Evolutionary conservation across 2,113 vertebrate species (phyloP).

Genomic region (Colistium nudipinnis): DNA sequence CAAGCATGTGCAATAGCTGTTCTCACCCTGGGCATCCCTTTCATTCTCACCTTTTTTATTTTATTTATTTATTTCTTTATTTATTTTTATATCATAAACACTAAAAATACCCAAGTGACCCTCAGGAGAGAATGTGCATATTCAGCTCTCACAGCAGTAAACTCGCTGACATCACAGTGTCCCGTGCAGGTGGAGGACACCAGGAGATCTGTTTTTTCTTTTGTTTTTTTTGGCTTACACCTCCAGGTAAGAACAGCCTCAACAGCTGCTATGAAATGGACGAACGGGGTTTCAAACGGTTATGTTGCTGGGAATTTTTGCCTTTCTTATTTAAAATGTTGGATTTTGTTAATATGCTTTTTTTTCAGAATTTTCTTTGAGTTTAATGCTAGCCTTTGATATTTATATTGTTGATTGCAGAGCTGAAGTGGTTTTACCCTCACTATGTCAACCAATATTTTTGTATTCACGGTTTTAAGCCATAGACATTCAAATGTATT

Average conservation of each 20-base stretch:
- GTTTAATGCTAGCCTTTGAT: too few relatives aligned
- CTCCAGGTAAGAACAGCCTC: conserved; percentile 39
- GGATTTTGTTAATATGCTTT: too few relatives aligned
- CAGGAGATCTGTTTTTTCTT: conserved; percentile 35
- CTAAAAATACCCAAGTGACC: conserved; percentile 76
- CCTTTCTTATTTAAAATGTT: neutral
- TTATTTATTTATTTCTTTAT: too few relatives aligned
- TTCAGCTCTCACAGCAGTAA: conserved; percentile 68
- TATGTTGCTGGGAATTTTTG: neutral
- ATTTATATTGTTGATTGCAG: too few relatives aligned
- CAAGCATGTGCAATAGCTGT: conserved; percentile 26
- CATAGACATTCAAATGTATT: too few relatives aligned
- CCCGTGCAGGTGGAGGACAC: conserved; percentile 75
- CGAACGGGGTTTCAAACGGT: neutral
- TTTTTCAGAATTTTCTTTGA: too few relatives aligned
- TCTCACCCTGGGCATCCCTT: conserved; percentile 56
- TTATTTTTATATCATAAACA: conserved; percentile 69
- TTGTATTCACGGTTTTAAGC: too few relatives aligned
- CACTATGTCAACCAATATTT: too few relatives aligned
- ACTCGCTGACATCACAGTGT: conserved; percentile 76
- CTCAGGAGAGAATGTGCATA: conserved; percentile 65
- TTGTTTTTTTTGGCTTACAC: conserved; percentile 35
- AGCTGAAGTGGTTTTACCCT: too few relatives aligned
- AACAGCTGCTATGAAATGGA: neutral
- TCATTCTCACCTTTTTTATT: conserved; percentile 57